A percentile compares a stretch with the other conserved stretches of the same genome.
phyloP scores from a whole-genome alignment of 2,113 vertebrate species.

The Chauna torquata region DNA sequence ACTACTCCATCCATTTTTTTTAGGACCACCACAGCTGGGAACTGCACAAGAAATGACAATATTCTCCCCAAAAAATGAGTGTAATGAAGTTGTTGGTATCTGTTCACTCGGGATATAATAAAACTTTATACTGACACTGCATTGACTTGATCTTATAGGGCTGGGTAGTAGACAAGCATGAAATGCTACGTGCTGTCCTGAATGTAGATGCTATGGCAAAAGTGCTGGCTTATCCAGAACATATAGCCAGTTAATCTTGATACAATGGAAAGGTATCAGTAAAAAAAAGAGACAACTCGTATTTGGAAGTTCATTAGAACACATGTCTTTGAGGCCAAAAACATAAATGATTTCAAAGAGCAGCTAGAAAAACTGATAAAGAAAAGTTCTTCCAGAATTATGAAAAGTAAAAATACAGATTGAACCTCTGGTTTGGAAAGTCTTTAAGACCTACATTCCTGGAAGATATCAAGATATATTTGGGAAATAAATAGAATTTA shows the following conservation, averaged over 20 bases:
- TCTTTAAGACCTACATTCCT: not conserved
- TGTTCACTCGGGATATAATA: not conserved
- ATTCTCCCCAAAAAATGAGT: not conserved
- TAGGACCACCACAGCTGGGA: not conserved
- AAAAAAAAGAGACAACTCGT: not conserved
- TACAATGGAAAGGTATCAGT: not conserved
- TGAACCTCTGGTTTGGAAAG: not conserved
- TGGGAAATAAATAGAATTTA: not conserved
- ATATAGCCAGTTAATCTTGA: not conserved
- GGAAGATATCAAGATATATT: not conserved
- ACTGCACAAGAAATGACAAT: not conserved
- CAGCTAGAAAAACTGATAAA: not conserved
- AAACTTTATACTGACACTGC: not conserved
- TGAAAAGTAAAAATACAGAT: not conserved
- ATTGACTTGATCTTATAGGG: rapidly evolving
- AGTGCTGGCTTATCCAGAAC: not conserved
- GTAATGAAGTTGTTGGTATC: not conserved
- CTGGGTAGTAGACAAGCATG: not conserved
- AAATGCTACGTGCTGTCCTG: not conserved
- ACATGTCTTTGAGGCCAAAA: not conserved
- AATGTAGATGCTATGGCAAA: not conserved
- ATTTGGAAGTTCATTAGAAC: not conserved
- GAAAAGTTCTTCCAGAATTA: not conserved
- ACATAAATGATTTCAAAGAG: not conserved
- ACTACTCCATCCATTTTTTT: not conserved